Evolutionary conservation across 2,797 vertebrate species (phyloP).

Genomic region (Alcedo atthis): DNA sequence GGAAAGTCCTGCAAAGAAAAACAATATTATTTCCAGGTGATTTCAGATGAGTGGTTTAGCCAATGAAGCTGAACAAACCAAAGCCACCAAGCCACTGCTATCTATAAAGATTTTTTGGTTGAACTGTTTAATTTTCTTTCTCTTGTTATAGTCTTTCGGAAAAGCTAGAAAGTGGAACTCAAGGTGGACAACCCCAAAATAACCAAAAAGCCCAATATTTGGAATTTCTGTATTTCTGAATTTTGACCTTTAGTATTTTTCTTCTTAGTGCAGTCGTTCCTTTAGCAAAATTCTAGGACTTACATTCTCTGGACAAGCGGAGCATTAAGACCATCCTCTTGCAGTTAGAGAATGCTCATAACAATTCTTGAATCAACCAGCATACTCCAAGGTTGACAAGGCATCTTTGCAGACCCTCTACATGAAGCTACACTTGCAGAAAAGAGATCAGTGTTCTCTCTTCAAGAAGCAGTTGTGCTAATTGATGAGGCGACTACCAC

Average conservation of each 20-base stretch:
- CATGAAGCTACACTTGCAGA: fast-evolving
- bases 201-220: background rate
- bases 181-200: background rate
- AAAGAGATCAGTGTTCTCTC: background rate
- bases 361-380: background rate
- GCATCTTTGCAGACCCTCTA: background rate
- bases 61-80: background rate
- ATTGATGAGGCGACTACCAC: background rate
- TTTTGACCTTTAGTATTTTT: background rate
- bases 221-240: background rate
- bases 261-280: background rate
- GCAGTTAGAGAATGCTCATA: background rate
- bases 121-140: background rate
- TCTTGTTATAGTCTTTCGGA: background rate
- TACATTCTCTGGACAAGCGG: background rate
- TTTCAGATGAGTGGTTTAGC: background rate
- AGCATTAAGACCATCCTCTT: background rate
- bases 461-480: background rate
- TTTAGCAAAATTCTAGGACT: background rate
- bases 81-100: background rate
- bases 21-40: background rate
- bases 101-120: background rate
- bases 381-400: fast-evolving
- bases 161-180: background rate
- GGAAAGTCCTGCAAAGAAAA: background rate